Evolutionary conservation across 2,113 vertebrate species (phyloP), one percentile per base, ranked within the genome.

Genomic region (Dicrurus megarhynchus): DNA sequence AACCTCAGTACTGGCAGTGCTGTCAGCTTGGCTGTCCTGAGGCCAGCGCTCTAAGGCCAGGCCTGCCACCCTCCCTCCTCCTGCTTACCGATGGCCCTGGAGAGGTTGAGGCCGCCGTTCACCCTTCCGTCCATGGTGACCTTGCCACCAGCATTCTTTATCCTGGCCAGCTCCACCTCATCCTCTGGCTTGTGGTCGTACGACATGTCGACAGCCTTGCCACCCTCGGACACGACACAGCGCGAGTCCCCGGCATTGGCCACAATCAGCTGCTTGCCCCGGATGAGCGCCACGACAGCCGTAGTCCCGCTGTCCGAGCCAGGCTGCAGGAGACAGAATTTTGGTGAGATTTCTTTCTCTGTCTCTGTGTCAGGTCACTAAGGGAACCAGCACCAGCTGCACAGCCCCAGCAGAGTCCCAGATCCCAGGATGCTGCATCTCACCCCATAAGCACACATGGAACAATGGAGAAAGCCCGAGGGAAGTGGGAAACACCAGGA

Each of bases 181-280:
- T 99, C 99, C 95, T 99, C 99, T 0, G 99, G 99, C 91, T 99
- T 99, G 97, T 99, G 99, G 96, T 99, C 99, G 4, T 99, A 99
- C 0, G 99, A 99, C 99, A 99, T 99, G 94, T 99, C 99, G 0
- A 99, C 98, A 3, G 99, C 99, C 96, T 98, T 99, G 41, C 99
- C 99, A 0, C 96, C 98, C 93, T 99, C 99, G 0, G 99, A 99
- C 42, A 99, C 99, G 59, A 99, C 99, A 4, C 99, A 99, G 87
- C 99, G 99, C 7, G 99, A 99, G 96, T 99, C 99, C 18, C 99
- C 99, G 1, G 99, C 99, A 3, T 99, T 99, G 53, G 99, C 99
- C 97, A 99, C 99, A 4, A 99, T 99, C 87, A 99, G 97, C 98
- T 99, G 99, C 97, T 99, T 99, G 69, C 99, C 99, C 70, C 99